These are phyloP conservation scores for Bugula neritina DNA, from an alignment of 2,888 invertebrate species.

Conservation along the genomic window DNA sequence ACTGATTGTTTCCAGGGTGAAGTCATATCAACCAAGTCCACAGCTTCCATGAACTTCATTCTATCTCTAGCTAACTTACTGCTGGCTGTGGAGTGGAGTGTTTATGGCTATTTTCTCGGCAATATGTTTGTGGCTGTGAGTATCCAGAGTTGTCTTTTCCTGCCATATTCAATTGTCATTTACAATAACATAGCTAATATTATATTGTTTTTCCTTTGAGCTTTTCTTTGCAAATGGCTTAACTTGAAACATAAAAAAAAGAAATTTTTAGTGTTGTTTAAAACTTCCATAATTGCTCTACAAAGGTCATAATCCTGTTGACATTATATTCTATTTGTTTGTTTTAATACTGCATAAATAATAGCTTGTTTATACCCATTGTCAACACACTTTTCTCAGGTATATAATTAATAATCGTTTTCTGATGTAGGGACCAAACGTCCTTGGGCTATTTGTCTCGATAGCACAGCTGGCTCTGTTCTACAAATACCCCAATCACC, in stretches of 20 bases:
- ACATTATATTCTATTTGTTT: no score
- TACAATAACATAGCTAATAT: no score
- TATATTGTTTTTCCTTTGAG: no score
- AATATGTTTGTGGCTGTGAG: neutral
- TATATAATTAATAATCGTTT: neutral
- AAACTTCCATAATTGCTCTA: no score
- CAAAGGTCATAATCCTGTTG: no score
- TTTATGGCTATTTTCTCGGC: neutral
- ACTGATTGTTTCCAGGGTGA: neutral
- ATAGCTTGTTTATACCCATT: no score
- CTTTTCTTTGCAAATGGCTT: no score
- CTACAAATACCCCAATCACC: conserved; percentile 1
- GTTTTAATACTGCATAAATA: no score
- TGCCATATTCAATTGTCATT: neutral
- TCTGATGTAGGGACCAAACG: conserved; percentile 12
- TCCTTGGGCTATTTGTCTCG: neutral
- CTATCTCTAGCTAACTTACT: conserved; percentile 3
- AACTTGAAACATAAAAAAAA: no score
- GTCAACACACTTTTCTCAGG: no score
- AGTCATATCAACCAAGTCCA: conserved; percentile 10
- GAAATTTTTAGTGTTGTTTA: no score
- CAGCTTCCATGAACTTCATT: conserved; percentile 13
- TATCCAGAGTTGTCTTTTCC: neutral
- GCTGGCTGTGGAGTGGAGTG: neutral
- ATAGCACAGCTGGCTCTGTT: neutral